phyloP scores from a whole-genome alignment of 2,888 invertebrate genomes.

The Philhelius pedissequus region DNA sequence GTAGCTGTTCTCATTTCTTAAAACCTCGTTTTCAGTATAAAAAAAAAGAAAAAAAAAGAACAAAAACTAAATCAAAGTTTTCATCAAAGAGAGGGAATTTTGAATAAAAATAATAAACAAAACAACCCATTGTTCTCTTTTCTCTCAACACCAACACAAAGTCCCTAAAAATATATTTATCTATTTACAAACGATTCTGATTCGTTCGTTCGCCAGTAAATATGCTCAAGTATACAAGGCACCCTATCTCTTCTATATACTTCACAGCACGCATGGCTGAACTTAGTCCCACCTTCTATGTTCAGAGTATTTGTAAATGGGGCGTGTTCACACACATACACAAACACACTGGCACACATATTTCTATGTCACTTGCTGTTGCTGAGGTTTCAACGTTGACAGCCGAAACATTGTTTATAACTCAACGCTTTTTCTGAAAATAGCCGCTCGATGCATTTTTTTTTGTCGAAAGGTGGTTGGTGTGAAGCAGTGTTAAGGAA shows the following conservation, averaged over 20 bases:
- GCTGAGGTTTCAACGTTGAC: constrained; percentile 35
- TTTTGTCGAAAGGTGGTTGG: not conserved
- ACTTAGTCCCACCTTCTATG: constrained; percentile 37
- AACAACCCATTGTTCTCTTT: not conserved
- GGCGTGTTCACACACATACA: constrained; percentile 36
- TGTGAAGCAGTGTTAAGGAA: not conserved
- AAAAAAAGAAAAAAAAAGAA: too few species aligned
- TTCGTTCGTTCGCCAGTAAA: constrained; percentile 27
- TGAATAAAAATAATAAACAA: not conserved
- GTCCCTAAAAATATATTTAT: not conserved
- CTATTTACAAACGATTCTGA: constrained; percentile 4
- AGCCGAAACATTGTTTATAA: constrained; percentile 54
- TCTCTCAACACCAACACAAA: constrained; percentile 31
- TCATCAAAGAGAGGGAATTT: not conserved
- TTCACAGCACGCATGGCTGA: constrained; percentile 53
- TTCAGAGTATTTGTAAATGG: constrained; percentile 10
- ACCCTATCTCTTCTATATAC: constrained; percentile 51
- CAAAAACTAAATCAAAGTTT: not conserved
- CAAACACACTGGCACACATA: too few species aligned
- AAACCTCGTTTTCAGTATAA: too few species aligned
- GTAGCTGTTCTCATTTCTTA: too few species aligned
- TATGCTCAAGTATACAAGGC: constrained; percentile 13
- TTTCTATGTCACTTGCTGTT: not conserved
- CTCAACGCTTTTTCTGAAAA: constrained; percentile 30
- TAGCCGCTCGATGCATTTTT: constrained; percentile 31